Conservation (phyloP, 2,113 vertebrate genomes). For the Chaetops frenatus region DNA sequence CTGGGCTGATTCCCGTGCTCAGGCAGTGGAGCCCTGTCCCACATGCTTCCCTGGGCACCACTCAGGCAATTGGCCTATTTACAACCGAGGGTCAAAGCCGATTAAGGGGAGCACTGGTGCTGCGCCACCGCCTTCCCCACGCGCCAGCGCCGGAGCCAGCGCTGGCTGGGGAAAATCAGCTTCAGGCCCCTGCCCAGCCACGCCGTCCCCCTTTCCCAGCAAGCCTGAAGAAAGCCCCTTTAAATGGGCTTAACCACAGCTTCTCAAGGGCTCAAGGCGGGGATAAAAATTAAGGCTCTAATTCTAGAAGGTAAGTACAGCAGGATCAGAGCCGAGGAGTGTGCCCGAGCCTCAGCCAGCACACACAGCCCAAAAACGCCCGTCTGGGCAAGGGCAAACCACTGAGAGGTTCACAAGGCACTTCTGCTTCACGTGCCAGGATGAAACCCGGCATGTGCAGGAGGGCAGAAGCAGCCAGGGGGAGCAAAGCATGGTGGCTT, state of each 20-base stretch:
- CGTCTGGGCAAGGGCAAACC: accelerated
- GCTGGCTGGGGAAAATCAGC: neutral
- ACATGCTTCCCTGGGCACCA: neutral
- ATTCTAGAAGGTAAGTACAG: conserved; percentile 66
- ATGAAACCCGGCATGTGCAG: neutral
- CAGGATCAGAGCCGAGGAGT: neutral
- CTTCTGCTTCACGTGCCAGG: accelerated
- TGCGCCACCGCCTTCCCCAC: neutral
- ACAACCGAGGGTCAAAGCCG: neutral
- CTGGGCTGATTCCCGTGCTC: neutral
- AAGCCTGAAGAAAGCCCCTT: conserved; percentile 42
- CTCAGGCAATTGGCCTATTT: conserved; percentile 50
- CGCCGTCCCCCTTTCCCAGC: neutral
- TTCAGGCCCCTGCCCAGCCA: neutral
- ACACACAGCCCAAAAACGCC: neutral
- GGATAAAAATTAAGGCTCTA: conserved; percentile 66
- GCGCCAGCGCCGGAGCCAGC: accelerated
- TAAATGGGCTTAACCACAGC: conserved; percentile 45
- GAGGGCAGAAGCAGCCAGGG: neutral
- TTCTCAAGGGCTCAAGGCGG: conserved; percentile 43
- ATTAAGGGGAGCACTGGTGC: neutral
- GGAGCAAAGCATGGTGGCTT: neutral
- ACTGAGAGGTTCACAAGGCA: accelerated
- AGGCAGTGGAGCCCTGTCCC: neutral
- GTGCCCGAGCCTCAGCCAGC: accelerated